Percentiles rank a stretch among this genome's conserved stretches.
phyloP scores from a whole-genome alignment of 2,888 invertebrate species.

The Dicyrtomina minuta region DNA sequence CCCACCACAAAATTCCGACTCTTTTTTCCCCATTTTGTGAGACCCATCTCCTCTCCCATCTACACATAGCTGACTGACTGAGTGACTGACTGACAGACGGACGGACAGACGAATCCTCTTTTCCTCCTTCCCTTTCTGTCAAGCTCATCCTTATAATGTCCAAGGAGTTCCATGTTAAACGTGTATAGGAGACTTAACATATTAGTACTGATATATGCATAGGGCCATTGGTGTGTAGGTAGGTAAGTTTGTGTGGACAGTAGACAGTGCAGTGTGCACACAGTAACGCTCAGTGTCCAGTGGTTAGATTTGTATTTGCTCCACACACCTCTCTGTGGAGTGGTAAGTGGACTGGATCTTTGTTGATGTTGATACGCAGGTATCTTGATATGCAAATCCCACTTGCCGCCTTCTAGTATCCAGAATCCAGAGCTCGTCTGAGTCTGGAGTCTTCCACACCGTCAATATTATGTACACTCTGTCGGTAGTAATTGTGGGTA shows the following conservation, averaged over 20 bases:
- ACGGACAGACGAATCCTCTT: constrained; percentile 3
- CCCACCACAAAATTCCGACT: constrained; percentile 9
- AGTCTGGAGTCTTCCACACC: too few relatives aligned
- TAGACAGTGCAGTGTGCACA: too few relatives aligned
- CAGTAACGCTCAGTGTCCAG: too few relatives aligned
- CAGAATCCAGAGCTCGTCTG: too few relatives aligned
- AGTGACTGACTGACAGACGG: constrained; percentile 18
- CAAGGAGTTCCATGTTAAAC: not conserved
- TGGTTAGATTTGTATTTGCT: too few relatives aligned
- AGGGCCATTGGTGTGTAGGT: too few relatives aligned
- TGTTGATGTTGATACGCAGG: not conserved
- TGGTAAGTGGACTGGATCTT: not conserved
- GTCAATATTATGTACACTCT: too few relatives aligned
- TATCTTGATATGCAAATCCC: not conserved
- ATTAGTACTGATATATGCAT: too few relatives aligned
- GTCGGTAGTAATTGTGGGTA: not conserved
- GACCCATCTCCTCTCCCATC: constrained; percentile 14
- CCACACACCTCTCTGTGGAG: too few relatives aligned
- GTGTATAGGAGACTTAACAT: not conserved
- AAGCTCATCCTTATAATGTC: constrained; percentile 13
- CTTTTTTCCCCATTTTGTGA: constrained; percentile 1
- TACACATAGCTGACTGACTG: constrained; percentile 9
- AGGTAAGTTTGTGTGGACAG: too few relatives aligned
- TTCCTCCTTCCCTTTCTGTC: constrained; percentile 10
- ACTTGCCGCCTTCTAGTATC: too few relatives aligned